phyloP scores from a whole-genome alignment of 2,797 vertebrate species.

The Phoeniculus purpureus region DNA sequence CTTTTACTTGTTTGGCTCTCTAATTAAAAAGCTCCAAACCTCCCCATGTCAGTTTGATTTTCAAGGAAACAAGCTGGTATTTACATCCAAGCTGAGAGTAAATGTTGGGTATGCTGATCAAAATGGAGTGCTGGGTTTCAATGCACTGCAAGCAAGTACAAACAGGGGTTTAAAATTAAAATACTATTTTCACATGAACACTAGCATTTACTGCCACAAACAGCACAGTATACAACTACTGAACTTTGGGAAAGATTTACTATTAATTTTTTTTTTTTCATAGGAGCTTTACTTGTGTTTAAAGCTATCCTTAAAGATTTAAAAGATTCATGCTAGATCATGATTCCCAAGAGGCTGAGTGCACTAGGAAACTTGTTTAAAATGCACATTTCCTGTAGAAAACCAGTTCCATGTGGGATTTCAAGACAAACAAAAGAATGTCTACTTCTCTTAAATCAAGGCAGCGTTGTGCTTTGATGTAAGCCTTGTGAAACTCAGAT shows the following conservation, averaged over 20 bases:
- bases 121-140: not conserved
- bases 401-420: slow-evolving; percentile 74
- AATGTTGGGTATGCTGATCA: not conserved
- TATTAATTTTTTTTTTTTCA: slow-evolving; percentile 8
- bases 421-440: slow-evolving; percentile 70
- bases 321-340: slow-evolving; percentile 44
- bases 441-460: slow-evolving; percentile 68
- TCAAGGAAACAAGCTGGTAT: not conserved
- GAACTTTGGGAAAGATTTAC: slow-evolving; percentile 4
- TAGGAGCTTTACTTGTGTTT: not conserved
- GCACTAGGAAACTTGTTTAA: slow-evolving; percentile 69
- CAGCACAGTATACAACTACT: slow-evolving; percentile 16
- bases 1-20: not conserved
- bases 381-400: slow-evolving; percentile 76
- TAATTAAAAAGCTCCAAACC: not conserved
- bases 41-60: not conserved
- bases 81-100: not conserved
- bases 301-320: slow-evolving; percentile 32
- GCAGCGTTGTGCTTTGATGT: slow-evolving; percentile 68
- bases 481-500: slow-evolving; percentile 63
- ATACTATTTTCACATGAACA: not conserved
- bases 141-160: not conserved
- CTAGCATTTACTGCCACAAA: not conserved
- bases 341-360: slow-evolving; percentile 51
- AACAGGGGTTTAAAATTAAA: not conserved